Base-by-base conservation (phyloP, 2,888 invertebrate species). In the Mimachlamys varia region DNA sequence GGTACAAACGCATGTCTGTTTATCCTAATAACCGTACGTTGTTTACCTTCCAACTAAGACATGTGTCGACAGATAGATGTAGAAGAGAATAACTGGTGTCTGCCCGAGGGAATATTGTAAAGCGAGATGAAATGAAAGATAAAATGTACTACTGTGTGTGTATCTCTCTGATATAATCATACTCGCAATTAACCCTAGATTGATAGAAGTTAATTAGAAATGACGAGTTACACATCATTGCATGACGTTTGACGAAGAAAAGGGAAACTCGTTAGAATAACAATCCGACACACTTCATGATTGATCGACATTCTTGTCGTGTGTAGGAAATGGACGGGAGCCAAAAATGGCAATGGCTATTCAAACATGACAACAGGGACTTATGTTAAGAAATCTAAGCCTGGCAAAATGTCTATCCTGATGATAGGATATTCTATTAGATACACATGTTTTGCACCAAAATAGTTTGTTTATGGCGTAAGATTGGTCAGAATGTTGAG, bases 291-390 rank as follows among this genome's bases (percentile, higher is more conserved):
- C 0, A 13, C 19, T 62, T 0, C 22, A 27, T 27, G 33, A 33
- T 33, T 76, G 76, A 33, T 76, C 4, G 76, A 15, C 76, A 76
- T 76, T 33, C 76, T 76, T 76, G 12, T 76, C 27, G 33, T 27
- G 27, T 22, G 76, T 76, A 33, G 33, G 76, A 27, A 76, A 76
- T 76, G 76, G 76, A 76, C 76, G 12, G 5, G 33, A 76, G 76
- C 76, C 76, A 76, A 76, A 76, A 33, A 76, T 76, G 27, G 13
- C 12, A 76, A 76, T 76, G 76, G 76, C 76, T 33, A 76, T 76
- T 76, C 15, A 7, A 76, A 76, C 76, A 76, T 76, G 76, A 76
- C 76, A 76, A 27, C 33, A 15, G 33, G 27, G 76, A 76, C 4
- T 27, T 76, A 76, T 33, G 76, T 19, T 33, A 33, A 76, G 76